Conservation (phyloP, 1,140 invertebrate genomes). For the Plectus sambesii region DNA sequence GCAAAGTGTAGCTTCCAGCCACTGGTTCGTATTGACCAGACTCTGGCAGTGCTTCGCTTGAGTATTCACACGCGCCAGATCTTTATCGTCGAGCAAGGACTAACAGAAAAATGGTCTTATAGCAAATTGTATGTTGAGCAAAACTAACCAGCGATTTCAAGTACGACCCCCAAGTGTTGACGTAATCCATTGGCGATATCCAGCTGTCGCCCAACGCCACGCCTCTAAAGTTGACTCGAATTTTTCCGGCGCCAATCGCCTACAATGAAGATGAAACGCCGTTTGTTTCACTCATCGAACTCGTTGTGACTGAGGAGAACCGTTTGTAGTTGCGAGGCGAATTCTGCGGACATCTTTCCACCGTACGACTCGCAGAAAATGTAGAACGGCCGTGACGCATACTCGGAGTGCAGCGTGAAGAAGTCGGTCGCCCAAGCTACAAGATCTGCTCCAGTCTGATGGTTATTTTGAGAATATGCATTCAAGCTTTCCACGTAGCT, state of each 20-base stretch:
- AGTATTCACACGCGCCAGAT: constrained; percentile 43
- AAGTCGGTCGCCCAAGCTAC: constrained; percentile 58
- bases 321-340: no score
- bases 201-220: constrained; percentile 70
- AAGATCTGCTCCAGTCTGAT: constrained; percentile 66
- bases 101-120: constrained; percentile 51
- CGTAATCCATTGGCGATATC: constrained; percentile 70
- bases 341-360: constrained; percentile 74
- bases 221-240: constrained; percentile 62
- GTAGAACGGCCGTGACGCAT: constrained; percentile 59
- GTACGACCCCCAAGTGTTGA: constrained; percentile 65
- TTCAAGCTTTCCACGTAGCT: constrained; percentile 60
- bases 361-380: constrained; percentile 61
- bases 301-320: no score
- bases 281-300: no score
- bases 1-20: constrained; percentile 54
- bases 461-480: constrained; percentile 57
- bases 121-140: constrained; percentile 41
- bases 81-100: constrained; percentile 51
- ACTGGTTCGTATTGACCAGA: constrained; percentile 48
- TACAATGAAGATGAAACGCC: no score
- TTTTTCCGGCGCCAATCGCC: constrained; percentile 56
- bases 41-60: constrained; percentile 42
- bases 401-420: constrained; percentile 49
- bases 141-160: constrained; percentile 57